phyloP scores from a whole-genome alignment of 1,140 invertebrate genomes.

The Palaemon carinicauda region DNA sequence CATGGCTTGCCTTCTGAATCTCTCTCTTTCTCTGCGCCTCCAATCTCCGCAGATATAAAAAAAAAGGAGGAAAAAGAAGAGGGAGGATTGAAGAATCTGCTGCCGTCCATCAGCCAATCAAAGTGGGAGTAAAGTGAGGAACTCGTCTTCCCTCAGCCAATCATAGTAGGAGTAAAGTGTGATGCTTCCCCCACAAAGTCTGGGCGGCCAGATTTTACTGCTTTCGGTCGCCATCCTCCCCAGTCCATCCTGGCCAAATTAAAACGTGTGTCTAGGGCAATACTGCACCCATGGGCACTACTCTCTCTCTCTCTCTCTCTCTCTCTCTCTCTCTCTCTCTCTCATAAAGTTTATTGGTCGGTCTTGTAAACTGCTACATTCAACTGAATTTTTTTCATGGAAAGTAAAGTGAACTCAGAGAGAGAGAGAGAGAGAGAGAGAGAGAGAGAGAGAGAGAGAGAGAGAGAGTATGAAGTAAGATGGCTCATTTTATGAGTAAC shows the following conservation, averaged over 20 bases:
- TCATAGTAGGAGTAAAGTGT: constrained; percentile 6
- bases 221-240: constrained; percentile 3
- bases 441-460: not conserved
- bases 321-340: not conserved
- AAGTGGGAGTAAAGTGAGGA: not conserved
- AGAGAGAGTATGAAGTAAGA: not conserved
- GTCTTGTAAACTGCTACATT: not conserved
- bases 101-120: not conserved
- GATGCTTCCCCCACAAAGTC: constrained; percentile 4
- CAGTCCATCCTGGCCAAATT: constrained; percentile 28
- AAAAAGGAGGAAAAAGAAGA: too few species aligned
- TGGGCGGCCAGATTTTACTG: constrained; percentile 23
- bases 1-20: too few species aligned
- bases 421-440: not conserved
- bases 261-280: constrained; percentile 24
- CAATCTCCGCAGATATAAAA: too few species aligned
- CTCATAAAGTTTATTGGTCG: not conserved
- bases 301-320: not conserved
- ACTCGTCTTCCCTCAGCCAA: constrained; percentile 1
- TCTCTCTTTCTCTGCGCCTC: too few species aligned
- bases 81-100: too few species aligned
- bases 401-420: too few species aligned
- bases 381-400: not conserved
- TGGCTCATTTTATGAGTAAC: too few species aligned
- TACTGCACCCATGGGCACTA: constrained; percentile 30